Base-by-base conservation (phyloP, 1,140 invertebrate genomes). In the Drosophila nannoptera region DNA sequence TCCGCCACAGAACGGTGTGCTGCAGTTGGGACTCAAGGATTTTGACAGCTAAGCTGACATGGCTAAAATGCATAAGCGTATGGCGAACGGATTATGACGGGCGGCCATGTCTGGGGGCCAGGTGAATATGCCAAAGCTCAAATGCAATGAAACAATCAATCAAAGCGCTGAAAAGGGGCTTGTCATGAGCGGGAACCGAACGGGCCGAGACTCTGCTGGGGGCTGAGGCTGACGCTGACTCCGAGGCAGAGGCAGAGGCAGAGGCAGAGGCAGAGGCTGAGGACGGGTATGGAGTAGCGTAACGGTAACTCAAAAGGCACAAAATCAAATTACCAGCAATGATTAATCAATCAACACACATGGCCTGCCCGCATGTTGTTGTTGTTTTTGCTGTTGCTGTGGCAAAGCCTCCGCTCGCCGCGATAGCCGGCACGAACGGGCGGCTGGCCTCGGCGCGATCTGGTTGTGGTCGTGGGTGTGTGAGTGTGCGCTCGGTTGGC, bases 111-210 rank as follows among this genome's bases (percentile, higher is more conserved):
- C 59, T 71, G 50, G 61, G 59, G 65, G 54, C 75, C 62, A 74
- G 81, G 67, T 80, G 81, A 67, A 80, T 80, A 75, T 77, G 80
- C 66, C 80, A 76, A 82, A 67, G 69, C 75, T 73, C 63, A 60
- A 77, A 86, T 72, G 81, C 81, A 81, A 84, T 84, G 81, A 84
- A 84, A 84, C 77, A 84, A 84, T 84, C 81, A 86, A 84, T 84
- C 81, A 84, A 77, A 75, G 56, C 62, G 73, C 68, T 78, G 71
- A 81, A 82, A 74, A 84, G 76, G 69, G 81, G 80, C 78, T 78
- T 83, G 78, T 73, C 80, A n/a, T 16, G 38, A 32, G 49, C 14
- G 35, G 43, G 55, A 46, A 22, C 38, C 22, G 35, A 36, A 14
- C 33, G 50, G 40, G 33, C 22, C 22, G 48, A 45, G 2, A 5